phyloP scores from a whole-genome alignment of 2,113 vertebrate species.

The Malurus cyaneus region DNA sequence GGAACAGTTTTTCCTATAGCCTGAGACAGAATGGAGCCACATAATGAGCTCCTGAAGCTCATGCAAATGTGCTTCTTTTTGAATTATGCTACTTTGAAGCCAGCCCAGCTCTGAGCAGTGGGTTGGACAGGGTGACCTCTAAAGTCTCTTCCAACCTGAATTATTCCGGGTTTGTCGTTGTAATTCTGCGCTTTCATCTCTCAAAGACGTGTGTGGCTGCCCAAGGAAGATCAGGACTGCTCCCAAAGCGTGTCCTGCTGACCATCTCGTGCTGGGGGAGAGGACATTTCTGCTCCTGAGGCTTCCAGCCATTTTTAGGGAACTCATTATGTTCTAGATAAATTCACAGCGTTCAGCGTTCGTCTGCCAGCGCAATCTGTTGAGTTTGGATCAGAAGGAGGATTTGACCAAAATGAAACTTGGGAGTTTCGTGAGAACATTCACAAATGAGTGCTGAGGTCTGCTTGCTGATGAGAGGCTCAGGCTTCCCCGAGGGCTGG shows the following conservation, averaged over 20 bases:
- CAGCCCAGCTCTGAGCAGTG: background rate
- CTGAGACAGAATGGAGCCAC: background rate
- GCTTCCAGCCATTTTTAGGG: background rate
- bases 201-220: accelerated
- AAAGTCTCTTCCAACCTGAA: background rate
- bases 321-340: background rate
- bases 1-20: background rate
- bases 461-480: background rate
- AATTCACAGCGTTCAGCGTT: background rate
- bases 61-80: slow-evolving; percentile 15
- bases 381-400: background rate
- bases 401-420: background rate
- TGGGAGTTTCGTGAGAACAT: background rate
- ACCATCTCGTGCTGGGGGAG: background rate
- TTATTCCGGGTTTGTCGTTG: background rate
- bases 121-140: background rate
- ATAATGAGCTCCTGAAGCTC: slow-evolving; percentile 14
- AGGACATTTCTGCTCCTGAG: background rate
- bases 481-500: background rate
- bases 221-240: background rate
- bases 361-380: background rate
- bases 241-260: background rate
- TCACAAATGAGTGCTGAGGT: background rate
- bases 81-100: background rate
- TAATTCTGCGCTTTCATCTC: background rate